Evolutionary conservation across 1,140 invertebrate genomes (phyloP), one percentile per base, ranked within the genome.

Genomic region (Drosophila nasuta): DNA sequence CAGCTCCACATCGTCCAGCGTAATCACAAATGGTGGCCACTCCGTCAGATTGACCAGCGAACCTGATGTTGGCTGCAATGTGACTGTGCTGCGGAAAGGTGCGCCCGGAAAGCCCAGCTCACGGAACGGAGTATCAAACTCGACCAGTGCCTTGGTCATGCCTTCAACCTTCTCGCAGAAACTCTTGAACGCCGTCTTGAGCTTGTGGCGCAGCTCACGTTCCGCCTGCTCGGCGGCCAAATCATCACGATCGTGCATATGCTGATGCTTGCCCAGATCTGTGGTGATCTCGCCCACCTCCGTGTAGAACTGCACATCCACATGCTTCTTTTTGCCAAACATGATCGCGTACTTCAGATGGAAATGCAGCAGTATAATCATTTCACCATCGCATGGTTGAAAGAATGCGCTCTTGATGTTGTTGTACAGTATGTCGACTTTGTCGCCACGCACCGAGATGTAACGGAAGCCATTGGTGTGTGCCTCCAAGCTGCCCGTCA

Each of bases 331-430:
- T 93, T 99, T 99, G 71, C 98, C 98, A 95, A 99, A 99, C 97
- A 99, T 97, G 73, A 99, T 99, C 30, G 98, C 98, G 93, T 99
- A 97, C 94, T 98, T 99, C 30, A 99, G 94, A 94, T 99, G 98
- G 92, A 99, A 99, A 95, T 99, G 99, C 51, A 99, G 94, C 5
- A 99, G 93, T 91, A 99, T 99, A 59, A 99, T 99, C 98, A 99
- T 99, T 94, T 99, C 99, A 67, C 98, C 97, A 93, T 99, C 99
- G 93, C 99, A 99, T 0, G 99, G 99, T 94, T 99, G 99, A 93
- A 99, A 99, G 93, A 99, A 99, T 5, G 99, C 98, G 93, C 99
- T 98, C 92, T 99, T 99, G 75, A 99, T 99, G 93, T 99, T 99
- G 93, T 99, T 99, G 91, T 99, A 99, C 15, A 99, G 93, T 82